Evolutionary conservation across 2,888 invertebrate genomes (phyloP), one percentile per base, ranked within the genome.

Genomic region (Exocentrus adspersus): DNA sequence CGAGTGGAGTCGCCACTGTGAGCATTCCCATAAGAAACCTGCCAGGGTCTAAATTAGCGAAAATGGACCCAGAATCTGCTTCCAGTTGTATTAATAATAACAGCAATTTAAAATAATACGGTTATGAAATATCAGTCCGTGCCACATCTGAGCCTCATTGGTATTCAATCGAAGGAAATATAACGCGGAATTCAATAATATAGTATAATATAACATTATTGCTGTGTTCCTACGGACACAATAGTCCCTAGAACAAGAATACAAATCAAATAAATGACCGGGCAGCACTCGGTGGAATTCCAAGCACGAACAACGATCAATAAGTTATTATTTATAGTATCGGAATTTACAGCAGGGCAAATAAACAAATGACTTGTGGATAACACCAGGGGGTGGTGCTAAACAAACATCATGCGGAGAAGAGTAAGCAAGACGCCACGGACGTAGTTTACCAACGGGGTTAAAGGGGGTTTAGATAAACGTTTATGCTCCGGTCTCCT

Each of bases 311-410:
- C 80, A 79, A 70, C 69, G 74, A 78, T 79, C 80, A 79, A 79
- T 79, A 78, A 72, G 73, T 72, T 75, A 79, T 79, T 79, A 79
- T 80, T 80, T 80, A 80, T 80, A 70, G 76, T 78, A 78, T 79
- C 77, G 77, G 77, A 76, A 78, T 78, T 75, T 77, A 75, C 72
- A 74, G 69, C 72, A 64, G 72, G 72, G 75, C 77, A 75, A 77
- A 79, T 78, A 79, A 80, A 78, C 79, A 80, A 80, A 80, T 79
- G 78, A 79, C 76, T 72, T 73, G 71, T 67, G 75, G 74, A 67
- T 73, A 75, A 70, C 78, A 70, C 72, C 77, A 32, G 71, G 78
- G 78, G 74, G 75, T 70, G 75, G 76, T 78, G 78, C 78, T 77
- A 77, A 77, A 78, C 78, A 78, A 79, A 78, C 76, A 71, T 78